phyloP scores from a whole-genome alignment of 2,113 vertebrate species.

The Jacana jacana region DNA sequence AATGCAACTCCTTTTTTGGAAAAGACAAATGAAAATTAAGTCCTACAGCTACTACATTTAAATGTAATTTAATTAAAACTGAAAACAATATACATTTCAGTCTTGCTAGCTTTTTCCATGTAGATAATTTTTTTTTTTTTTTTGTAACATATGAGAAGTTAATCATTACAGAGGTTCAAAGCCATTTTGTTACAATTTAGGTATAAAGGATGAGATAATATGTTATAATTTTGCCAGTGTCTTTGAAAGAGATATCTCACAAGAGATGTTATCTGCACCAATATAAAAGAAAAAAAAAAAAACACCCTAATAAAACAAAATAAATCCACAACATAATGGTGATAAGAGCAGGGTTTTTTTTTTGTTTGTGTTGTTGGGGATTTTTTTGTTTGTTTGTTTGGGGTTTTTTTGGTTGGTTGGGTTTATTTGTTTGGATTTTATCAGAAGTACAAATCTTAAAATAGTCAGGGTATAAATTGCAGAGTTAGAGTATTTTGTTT shows the following conservation, averaged over 20 bases:
- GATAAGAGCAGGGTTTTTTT: neutral
- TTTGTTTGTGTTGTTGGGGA: too few relatives aligned
- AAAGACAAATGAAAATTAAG: neutral
- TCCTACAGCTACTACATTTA: neutral
- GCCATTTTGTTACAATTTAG: neutral
- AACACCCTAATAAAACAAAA: too few relatives aligned
- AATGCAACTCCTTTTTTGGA: neutral
- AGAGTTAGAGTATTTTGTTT: neutral
- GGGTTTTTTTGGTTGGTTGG: too few relatives aligned
- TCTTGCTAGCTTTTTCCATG: neutral
- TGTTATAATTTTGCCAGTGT: neutral
- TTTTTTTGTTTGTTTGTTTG: too few relatives aligned
- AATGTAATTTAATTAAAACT: neutral
- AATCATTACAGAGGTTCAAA: neutral
- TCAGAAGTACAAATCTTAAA: neutral
- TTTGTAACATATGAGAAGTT: neutral
- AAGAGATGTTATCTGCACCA: neutral
- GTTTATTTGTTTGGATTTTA: too few relatives aligned
- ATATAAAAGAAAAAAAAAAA: neutral
- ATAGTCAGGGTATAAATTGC: neutral
- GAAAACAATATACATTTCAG: neutral
- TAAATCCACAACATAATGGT: neutral
- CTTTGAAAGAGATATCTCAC: neutral
- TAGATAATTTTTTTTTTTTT: neutral
- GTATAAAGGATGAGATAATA: neutral